Evolutionary conservation across 2,888 invertebrate genomes (phyloP).

Genomic region (Alcis repandata): DNA sequence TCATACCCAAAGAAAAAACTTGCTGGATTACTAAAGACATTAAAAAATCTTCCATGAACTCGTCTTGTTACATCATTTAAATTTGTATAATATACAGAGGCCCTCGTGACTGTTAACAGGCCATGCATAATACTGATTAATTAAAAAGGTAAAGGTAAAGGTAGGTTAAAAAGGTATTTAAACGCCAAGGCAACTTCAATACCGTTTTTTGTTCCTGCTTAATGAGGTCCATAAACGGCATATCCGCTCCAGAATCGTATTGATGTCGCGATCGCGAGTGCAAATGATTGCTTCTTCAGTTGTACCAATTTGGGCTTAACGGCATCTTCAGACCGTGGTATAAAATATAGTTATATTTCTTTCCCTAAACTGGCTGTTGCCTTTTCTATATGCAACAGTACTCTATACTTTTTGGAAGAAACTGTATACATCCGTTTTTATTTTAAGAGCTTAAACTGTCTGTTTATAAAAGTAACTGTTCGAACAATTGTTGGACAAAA

Average conservation of each 20-base stretch:
- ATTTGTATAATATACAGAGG: too few species aligned
- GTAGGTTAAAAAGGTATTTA: conserved; percentile 74
- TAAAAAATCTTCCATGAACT: too few species aligned
- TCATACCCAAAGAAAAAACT: not conserved
- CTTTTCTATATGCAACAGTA: too few species aligned
- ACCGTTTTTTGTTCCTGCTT: conserved; percentile 70
- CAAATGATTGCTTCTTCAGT: conserved; percentile 58
- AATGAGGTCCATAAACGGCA: conserved; percentile 80
- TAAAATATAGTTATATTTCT: not conserved
- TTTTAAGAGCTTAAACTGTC: too few species aligned
- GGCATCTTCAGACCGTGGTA: not conserved
- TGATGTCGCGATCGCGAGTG: conserved; percentile 54
- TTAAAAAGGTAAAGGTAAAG: conserved; percentile 72
- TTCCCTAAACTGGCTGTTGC: too few species aligned
- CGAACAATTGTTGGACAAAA: too few species aligned
- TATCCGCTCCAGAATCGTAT: conserved; percentile 71
- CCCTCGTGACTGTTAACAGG: conserved; percentile 36
- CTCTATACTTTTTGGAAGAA: too few species aligned
- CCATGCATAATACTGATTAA: conserved; percentile 62
- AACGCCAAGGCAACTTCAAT: conserved; percentile 67
- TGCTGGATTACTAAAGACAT: too few species aligned
- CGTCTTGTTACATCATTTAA: not conserved
- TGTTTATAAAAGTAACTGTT: too few species aligned
- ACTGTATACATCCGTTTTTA: too few species aligned
- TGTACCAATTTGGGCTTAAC: conserved; percentile 58